These are phyloP conservation scores for Apantesis nais DNA, from an alignment of 2,888 invertebrate species.

Conservation along the genomic window DNA sequence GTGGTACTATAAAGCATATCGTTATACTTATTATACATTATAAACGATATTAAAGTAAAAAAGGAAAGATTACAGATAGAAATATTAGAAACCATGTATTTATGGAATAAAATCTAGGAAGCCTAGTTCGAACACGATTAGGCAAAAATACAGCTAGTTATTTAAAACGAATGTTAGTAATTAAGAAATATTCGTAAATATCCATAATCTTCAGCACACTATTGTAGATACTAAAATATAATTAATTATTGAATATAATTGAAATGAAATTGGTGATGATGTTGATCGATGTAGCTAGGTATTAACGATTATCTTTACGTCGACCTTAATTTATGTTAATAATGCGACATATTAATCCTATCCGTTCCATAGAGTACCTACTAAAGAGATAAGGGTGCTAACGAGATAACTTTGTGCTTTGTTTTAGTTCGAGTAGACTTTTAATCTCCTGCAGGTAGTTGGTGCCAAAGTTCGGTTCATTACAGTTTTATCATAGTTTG, in stretches of 20 bases:
- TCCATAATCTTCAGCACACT: no score
- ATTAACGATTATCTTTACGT: not conserved
- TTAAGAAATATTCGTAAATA: no score
- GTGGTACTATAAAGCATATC: not conserved
- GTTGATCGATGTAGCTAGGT: not conserved
- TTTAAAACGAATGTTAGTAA: no score
- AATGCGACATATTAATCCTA: not conserved
- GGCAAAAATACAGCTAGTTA: no score
- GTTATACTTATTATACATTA: not conserved
- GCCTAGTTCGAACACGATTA: no score
- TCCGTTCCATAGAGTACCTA: not conserved
- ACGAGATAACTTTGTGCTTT: conserved; percentile 44
- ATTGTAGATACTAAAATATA: no score
- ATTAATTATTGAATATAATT: no score
- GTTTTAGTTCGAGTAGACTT: conserved; percentile 28
- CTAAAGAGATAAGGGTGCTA: conserved; percentile 25
- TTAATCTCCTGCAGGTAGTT: conserved; percentile 26
- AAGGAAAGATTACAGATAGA: not conserved
- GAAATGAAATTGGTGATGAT: no score
- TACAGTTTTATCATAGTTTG: conserved; percentile 27
- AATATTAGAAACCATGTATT: not conserved
- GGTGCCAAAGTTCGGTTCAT: conserved; percentile 28
- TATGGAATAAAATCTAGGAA: not conserved
- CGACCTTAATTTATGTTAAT: not conserved
- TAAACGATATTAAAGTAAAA: no score